phyloP scores from a whole-genome alignment of 2,888 invertebrate species.

The Rhyacophila evoluta region DNA sequence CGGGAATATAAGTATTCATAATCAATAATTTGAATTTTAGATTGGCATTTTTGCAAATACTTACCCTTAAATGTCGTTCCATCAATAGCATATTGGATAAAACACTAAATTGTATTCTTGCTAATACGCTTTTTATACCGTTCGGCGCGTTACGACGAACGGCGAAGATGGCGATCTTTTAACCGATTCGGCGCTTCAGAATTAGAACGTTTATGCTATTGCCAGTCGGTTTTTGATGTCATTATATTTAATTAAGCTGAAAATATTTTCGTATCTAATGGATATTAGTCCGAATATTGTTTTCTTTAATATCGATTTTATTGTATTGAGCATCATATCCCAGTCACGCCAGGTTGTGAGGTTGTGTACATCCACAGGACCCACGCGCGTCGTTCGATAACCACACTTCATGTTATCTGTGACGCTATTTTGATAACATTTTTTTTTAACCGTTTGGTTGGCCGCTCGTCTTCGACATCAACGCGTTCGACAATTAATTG shows the following conservation, averaged over 20 bases:
- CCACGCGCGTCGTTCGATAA: slow-evolving; percentile 46
- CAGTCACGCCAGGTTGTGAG: slow-evolving; percentile 32
- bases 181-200: background rate
- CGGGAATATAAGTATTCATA: slow-evolving; percentile 45
- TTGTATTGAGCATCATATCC: background rate
- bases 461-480: background rate
- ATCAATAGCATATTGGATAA: background rate
- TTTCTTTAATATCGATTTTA: slow-evolving; percentile 11
- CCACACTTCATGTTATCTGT: slow-evolving; percentile 38
- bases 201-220: no score
- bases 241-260: no score
- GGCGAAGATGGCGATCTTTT: slow-evolving; percentile 41
- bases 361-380: slow-evolving; percentile 39
- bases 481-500: background rate
- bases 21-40: slow-evolving; percentile 45
- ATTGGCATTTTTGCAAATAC: background rate
- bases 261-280: no score
- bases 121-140: slow-evolving; percentile 10
- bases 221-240: no score
- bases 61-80: background rate
- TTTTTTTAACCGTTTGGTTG: background rate
- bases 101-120: background rate
- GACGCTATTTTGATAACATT: slow-evolving; percentile 32
- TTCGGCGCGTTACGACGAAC: background rate
- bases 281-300: no score